Conservation (phyloP, 2,888 invertebrate genomes). For the Cryptocephalus primarius region DNA sequence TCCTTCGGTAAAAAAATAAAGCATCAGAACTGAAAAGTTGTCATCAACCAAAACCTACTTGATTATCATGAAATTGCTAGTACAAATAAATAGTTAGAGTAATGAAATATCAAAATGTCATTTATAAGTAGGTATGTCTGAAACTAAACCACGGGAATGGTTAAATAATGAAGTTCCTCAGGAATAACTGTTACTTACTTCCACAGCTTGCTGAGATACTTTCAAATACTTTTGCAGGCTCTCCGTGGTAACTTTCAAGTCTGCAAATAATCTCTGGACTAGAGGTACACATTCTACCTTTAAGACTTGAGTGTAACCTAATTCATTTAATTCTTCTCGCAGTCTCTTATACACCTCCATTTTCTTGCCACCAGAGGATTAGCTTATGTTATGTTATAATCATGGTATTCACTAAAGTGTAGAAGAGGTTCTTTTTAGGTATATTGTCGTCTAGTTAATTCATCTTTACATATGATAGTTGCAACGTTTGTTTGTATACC, state of each 20-base stretch:
- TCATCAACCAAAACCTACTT: too few species aligned
- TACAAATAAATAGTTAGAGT: too few species aligned
- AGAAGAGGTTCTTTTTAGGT: too few species aligned
- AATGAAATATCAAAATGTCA: slow-evolving; percentile 1
- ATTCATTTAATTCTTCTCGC: slow-evolving; percentile 64
- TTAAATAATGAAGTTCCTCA: slow-evolving; percentile 57
- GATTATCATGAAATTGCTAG: too few species aligned
- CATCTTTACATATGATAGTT: too few species aligned
- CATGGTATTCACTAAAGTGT: too few species aligned
- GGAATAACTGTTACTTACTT: slow-evolving; percentile 38
- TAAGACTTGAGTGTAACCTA: slow-evolving; percentile 71
- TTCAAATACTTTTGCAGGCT: slow-evolving; percentile 76
- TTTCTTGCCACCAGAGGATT: slow-evolving; percentile 6
- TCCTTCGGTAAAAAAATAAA: slow-evolving; percentile 41
- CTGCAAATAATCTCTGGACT: slow-evolving; percentile 69
- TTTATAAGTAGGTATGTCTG: slow-evolving; percentile 1
- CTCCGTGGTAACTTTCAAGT: slow-evolving; percentile 79
- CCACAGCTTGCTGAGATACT: slow-evolving; percentile 55
- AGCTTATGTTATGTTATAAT: too few species aligned
- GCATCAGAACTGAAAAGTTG: too few species aligned
- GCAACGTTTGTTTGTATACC: too few species aligned
- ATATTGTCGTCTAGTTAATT: too few species aligned
- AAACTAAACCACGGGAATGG: slow-evolving; percentile 30
- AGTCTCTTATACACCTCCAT: slow-evolving; percentile 28
- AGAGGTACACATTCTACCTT: slow-evolving; percentile 67